Percentiles rank a stretch among this genome's conserved stretches.
Conservation (phyloP, 2,797 vertebrate genomes). For the Acrocephalus scirpaceus region DNA sequence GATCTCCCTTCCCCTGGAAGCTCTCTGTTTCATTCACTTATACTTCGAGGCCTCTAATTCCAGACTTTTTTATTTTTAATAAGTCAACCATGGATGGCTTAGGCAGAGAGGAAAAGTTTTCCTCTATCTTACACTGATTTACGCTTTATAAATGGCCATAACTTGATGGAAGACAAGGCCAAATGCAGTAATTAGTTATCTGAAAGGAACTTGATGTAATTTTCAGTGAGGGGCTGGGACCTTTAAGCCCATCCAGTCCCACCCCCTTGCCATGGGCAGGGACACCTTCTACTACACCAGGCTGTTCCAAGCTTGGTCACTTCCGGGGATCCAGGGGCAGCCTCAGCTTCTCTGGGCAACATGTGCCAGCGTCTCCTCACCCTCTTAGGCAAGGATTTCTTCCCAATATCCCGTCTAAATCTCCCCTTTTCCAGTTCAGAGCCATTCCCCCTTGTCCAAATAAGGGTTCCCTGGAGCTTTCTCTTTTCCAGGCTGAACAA, state of each 20-base stretch:
- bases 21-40: not conserved
- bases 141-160: not conserved
- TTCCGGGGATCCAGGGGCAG: not conserved
- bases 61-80: not conserved
- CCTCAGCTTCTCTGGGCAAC: not conserved
- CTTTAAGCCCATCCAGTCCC: not conserved
- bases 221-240: not conserved
- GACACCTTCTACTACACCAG: not conserved
- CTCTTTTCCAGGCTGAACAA: not conserved
- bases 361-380: not conserved
- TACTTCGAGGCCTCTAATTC: not conserved
- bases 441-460: not conserved
- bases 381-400: not conserved
- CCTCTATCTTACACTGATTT: not conserved
- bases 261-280: not conserved
- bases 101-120: not conserved
- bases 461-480: not conserved
- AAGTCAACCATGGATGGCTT: not conserved
- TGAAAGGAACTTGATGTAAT: not conserved
- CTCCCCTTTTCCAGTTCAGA: not conserved
- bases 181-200: not conserved
- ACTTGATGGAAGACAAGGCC: not conserved
- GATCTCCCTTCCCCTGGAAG: not conserved
- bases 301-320: not conserved
- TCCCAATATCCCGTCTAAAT: not conserved